Base-by-base conservation (phyloP, 2,113 vertebrate species). In the Pollimyrus isidori region DNA sequence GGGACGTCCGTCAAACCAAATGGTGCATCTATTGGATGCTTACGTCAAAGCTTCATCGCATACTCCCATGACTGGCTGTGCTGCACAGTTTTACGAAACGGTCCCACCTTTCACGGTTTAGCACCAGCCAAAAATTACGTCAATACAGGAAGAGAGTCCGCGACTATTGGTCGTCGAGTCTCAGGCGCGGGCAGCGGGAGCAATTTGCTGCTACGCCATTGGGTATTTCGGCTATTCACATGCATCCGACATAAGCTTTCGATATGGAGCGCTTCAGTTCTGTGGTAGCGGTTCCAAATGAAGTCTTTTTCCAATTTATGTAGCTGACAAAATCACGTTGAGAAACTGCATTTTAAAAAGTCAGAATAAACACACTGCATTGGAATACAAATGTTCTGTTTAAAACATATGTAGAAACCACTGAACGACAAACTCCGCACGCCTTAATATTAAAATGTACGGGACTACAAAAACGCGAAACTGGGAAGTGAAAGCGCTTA, bases 191-290 rank as follows among this genome's bases (percentile, higher is more conserved):
- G 93, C 92, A 94, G 91, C 80, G 35, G 80, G 90, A 21, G 23
- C 87, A 45, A 91, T 91, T 87, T 92, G 90, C 52, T 85, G 23
- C 86, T 50, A 87, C n/a, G 86, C 89, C 15, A 96, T 95, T 95
- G 95, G 95, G 58, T 23, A 2, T 13, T 35, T 7, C 0, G 30
- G 87, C 94, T 93, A 93, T 94, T 95, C 94, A 94, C 94, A 93
- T 88, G 91, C 2, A 89, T 26, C 87, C 84, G 56, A 35, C 80
- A 58, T 89, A 88, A 65, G 87, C 88, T 9, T 88, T 65, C 82
- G 53, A 89, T 91, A 90, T 89, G 26, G 52, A 65, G 42, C 10
- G 23, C 56, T 45, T 87, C 52, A 23, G 30, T 80, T 4, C 87
- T 26, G 58, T 46, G 56, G 19, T 87, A 73, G 17, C 45, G 26